Conservation (phyloP, 2,797 vertebrate genomes). For the Hypotaenidia okinawae region DNA sequence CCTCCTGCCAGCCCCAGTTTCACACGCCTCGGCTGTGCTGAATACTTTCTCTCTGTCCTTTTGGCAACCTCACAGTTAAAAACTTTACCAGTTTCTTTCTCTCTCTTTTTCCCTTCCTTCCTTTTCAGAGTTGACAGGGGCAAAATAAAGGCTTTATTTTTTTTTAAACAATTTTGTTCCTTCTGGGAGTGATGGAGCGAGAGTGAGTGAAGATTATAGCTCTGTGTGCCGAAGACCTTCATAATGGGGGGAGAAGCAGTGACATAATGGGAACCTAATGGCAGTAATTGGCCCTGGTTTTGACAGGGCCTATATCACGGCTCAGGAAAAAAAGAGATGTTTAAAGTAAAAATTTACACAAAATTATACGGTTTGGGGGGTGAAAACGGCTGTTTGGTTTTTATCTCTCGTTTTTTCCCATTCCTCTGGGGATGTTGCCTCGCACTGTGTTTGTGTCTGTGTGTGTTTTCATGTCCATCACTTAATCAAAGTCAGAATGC, state of each 20-base stretch:
- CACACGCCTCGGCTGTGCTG: neutral
- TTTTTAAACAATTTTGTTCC: slow-evolving; percentile 85
- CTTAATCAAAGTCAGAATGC: slow-evolving; percentile 68
- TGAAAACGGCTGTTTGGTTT: slow-evolving; percentile 90
- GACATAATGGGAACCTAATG: slow-evolving; percentile 99
- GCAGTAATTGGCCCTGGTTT: slow-evolving; percentile 97
- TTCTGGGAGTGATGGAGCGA: slow-evolving; percentile 90
- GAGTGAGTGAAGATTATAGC: slow-evolving; percentile 99
- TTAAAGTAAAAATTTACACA: slow-evolving; percentile 98
- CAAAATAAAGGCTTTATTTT: slow-evolving; percentile 84
- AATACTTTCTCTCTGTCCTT: neutral
- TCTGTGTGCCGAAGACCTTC: slow-evolving; percentile 85
- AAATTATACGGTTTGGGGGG: slow-evolving; percentile 94
- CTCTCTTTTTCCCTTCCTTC: slow-evolving; percentile 75
- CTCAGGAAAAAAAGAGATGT: slow-evolving; percentile 92
- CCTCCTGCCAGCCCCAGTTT: neutral
- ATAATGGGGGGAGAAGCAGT: slow-evolving; percentile 88
- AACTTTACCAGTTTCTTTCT: slow-evolving; percentile 82
- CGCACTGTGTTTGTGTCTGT: slow-evolving; percentile 49
- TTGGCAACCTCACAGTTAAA: slow-evolving; percentile 82
- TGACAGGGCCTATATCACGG: slow-evolving; percentile 99
- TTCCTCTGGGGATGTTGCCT: slow-evolving; percentile 68
- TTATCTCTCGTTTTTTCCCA: slow-evolving; percentile 77
- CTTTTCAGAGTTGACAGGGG: slow-evolving; percentile 85
- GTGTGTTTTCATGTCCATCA: slow-evolving; percentile 64